Percentiles rank a stretch among this genome's conserved stretches.
phyloP scores from a whole-genome alignment of 2,113 vertebrate genomes.

The Prinia subflava region DNA sequence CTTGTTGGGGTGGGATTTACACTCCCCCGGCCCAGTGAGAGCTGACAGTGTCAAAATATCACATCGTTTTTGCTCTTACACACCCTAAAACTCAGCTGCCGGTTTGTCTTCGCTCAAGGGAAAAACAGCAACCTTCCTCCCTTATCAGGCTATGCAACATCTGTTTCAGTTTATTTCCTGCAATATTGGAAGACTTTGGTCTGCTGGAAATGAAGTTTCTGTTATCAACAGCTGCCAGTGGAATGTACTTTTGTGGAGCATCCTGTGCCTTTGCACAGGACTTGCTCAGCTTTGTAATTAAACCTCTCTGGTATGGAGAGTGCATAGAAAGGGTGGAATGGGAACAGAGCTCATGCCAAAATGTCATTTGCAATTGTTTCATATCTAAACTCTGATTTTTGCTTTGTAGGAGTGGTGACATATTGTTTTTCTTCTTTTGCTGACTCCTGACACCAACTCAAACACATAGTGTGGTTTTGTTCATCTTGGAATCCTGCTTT shows the following conservation, averaged over 20 bases:
- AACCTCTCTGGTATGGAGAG: neutral
- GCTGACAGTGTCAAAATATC: neutral
- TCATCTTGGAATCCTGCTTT: neutral
- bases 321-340: neutral
- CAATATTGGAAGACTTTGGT: neutral
- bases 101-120: neutral
- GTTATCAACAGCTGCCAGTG: constrained; percentile 11
- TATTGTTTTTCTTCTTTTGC: neutral
- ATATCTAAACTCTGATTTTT: neutral
- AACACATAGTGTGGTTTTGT: neutral
- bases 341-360: neutral
- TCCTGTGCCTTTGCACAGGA: neutral
- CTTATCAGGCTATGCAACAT: neutral
- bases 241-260: constrained; percentile 4
- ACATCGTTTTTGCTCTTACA: neutral
- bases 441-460: neutral
- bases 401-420: neutral
- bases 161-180: constrained; percentile 42
- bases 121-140: neutral
- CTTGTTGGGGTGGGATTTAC: neutral
- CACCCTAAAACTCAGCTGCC: neutral
- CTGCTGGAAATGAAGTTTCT: constrained; percentile 4
- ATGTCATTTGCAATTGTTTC: neutral
- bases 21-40: neutral
- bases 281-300: constrained; percentile 16